Evolutionary conservation across 2,113 vertebrate species (phyloP).

Genomic region (Pseudopodoces humilis): DNA sequence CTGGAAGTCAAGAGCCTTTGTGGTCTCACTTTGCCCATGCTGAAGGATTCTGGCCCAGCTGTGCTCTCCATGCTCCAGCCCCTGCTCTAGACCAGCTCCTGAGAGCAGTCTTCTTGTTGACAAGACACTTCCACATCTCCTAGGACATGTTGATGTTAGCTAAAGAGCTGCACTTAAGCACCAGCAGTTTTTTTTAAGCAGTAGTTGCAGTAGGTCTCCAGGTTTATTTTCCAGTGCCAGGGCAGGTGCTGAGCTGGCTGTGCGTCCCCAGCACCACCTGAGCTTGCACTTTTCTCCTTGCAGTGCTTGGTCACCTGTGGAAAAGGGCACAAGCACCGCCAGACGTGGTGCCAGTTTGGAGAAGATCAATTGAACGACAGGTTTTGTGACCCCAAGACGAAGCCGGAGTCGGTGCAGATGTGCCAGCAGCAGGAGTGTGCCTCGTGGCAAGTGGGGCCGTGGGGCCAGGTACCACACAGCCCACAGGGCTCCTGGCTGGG

Average conservation of each 20-base stretch:
- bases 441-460: conserved; percentile 95
- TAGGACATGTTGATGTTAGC: rapidly evolving
- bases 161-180: not conserved
- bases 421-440: conserved; percentile 97
- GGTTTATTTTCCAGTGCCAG: not conserved
- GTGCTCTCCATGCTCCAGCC: not conserved
- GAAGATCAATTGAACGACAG: conserved; percentile 87
- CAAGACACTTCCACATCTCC: not conserved
- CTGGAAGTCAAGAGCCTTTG: not conserved
- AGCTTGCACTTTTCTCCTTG: not conserved
- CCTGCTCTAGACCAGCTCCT: not conserved
- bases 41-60: not conserved
- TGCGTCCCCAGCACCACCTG: rapidly evolving
- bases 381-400: conserved; percentile 82
- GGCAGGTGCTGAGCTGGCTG: not conserved
- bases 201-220: not conserved
- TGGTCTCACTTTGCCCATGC: not conserved
- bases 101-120: not conserved
- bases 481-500: not conserved
- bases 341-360: conserved; percentile 95
- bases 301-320: conserved; percentile 98
- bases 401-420: conserved; percentile 85
- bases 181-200: not conserved
- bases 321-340: conserved; percentile 93
- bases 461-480: conserved; percentile 89